These are phyloP conservation scores for Ceratina calcarata DNA, from an alignment of 1,140 invertebrate species.

Conservation along the genomic window DNA sequence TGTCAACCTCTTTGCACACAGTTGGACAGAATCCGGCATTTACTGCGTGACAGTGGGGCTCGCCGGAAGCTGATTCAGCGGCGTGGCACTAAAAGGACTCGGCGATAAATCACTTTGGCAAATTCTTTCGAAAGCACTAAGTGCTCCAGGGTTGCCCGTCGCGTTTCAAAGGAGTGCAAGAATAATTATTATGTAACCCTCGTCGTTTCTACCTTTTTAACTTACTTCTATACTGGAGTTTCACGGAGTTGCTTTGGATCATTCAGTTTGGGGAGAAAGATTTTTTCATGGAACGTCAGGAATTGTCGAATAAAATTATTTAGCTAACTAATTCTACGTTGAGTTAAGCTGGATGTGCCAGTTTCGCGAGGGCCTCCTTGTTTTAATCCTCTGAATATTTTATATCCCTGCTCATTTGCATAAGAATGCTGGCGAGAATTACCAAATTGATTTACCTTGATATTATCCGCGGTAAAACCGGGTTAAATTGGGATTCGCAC, in stretches of 20 bases:
- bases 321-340: too few species aligned
- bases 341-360: too few species aligned
- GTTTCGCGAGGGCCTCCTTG: too few species aligned
- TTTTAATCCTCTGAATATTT: too few species aligned
- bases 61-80: constrained; percentile 1
- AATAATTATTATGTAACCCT: constrained; percentile 21
- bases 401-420: not conserved
- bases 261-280: too few species aligned
- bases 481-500: constrained; percentile 8
- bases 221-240: not conserved
- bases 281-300: too few species aligned
- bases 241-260: too few species aligned
- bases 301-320: too few species aligned
- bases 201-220: not conserved
- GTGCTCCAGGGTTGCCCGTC: not conserved
- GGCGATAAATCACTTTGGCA: constrained; percentile 36
- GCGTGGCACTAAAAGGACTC: constrained; percentile 27
- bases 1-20: constrained; percentile 13
- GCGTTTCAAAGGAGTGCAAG: not conserved
- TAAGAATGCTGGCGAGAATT: not conserved
- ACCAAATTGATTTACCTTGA: constrained; percentile 2
- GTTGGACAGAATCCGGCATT: constrained; percentile 38
- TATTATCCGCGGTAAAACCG: constrained; percentile 4
- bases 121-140: constrained; percentile 36
- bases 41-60: constrained; percentile 21